phyloP scores from a whole-genome alignment of 2,888 invertebrate species.

The Lamproptera curius region DNA sequence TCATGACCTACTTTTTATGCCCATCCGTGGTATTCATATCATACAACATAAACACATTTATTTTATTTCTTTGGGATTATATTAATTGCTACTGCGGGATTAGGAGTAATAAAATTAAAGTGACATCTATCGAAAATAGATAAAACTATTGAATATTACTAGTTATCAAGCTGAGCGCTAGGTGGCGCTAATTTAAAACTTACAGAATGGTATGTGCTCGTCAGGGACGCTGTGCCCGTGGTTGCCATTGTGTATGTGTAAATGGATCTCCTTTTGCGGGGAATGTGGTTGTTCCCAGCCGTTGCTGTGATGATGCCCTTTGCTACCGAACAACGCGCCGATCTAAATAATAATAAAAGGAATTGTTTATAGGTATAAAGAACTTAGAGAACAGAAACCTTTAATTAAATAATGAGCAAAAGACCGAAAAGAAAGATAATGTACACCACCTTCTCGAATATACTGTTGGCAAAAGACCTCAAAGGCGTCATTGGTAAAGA shows the following conservation, averaged over 20 bases:
- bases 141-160: conserved; percentile 4
- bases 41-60: too few species aligned
- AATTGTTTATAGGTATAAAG: too few species aligned
- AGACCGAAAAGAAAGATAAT: neutral
- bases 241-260: conserved; percentile 64
- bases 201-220: conserved; percentile 31
- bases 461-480: neutral
- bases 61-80: too few species aligned
- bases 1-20: too few species aligned
- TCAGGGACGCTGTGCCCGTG: conserved; percentile 30
- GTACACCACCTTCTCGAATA: neutral
- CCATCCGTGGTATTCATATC: too few species aligned
- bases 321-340: conserved; percentile 53
- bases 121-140: conserved; percentile 35
- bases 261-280: conserved; percentile 63
- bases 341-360: conserved; percentile 52
- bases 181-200: conserved; percentile 24
- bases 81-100: too few species aligned
- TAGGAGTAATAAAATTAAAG: conserved; percentile 1
- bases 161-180: conserved; percentile 21
- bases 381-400: too few species aligned
- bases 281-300: conserved; percentile 44
- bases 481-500: too few species aligned
- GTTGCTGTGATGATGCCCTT: conserved; percentile 37
- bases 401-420: too few species aligned